phyloP scores from a whole-genome alignment of 2,113 vertebrate species.

The Sciurus niger region DNA sequence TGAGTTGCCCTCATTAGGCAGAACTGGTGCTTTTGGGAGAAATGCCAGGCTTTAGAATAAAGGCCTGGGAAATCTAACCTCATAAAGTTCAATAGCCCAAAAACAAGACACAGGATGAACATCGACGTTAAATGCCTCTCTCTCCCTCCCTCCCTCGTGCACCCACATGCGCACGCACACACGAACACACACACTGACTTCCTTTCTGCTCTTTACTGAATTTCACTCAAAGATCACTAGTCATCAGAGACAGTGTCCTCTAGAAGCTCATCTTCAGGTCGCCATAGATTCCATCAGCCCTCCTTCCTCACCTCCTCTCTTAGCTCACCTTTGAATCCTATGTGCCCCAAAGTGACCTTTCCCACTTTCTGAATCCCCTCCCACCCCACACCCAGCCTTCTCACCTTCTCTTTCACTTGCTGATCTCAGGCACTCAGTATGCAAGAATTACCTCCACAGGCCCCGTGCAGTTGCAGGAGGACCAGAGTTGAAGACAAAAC shows the following conservation, averaged over 20 bases:
- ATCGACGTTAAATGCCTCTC: background rate
- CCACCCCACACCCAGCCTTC: rapidly evolving
- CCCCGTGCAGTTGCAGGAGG: background rate
- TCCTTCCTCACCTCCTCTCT: background rate
- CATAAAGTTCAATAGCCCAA: background rate
- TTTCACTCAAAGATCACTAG: background rate
- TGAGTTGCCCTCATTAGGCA: slow-evolving; percentile 53
- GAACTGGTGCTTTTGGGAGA: slow-evolving; percentile 31
- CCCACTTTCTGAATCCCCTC: background rate
- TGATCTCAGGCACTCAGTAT: rapidly evolving
- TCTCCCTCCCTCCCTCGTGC: too few relatives aligned
- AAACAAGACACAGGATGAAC: background rate
- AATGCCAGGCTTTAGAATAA: slow-evolving; percentile 65
- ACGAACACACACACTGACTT: background rate
- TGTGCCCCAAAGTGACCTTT: too few relatives aligned
- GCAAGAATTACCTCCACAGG: background rate
- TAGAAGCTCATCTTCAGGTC: background rate
- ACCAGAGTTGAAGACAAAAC: background rate
- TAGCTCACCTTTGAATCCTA: background rate
- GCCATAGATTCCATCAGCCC: too few relatives aligned
- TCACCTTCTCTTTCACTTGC: background rate
- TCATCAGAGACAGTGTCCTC: background rate
- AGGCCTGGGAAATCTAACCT: background rate
- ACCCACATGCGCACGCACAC: too few relatives aligned
- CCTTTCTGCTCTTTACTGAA: background rate